Evolutionary conservation across 2,888 invertebrate species (phyloP).

Genomic region (Neocrepidodera transversa): DNA sequence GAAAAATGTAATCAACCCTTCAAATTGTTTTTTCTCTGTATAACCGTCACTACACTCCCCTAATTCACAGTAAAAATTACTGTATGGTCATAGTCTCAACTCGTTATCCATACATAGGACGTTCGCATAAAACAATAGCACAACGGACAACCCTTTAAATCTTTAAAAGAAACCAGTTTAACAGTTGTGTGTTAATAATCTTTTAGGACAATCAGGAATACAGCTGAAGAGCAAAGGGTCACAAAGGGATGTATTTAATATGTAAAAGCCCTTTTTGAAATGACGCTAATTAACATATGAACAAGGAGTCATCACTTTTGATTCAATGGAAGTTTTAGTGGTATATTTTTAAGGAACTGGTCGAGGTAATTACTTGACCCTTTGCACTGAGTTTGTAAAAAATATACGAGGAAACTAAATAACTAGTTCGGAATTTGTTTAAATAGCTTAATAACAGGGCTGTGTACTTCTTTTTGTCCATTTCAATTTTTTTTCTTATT

Average conservation of each 20-base stretch:
- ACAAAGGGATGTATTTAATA: slow-evolving; percentile 44
- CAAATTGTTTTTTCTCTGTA: slow-evolving; percentile 25
- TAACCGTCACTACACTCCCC: slow-evolving; percentile 21
- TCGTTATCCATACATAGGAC: slow-evolving; percentile 25
- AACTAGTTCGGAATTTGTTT: slow-evolving; percentile 4
- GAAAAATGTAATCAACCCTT: too few species aligned
- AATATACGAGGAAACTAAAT: background rate
- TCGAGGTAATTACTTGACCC: slow-evolving; percentile 27
- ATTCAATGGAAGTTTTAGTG: slow-evolving; percentile 17
- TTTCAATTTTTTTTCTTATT: too few species aligned
- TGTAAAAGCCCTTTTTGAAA: slow-evolving; percentile 43
- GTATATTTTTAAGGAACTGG: slow-evolving; percentile 18
- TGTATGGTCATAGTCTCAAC: slow-evolving; percentile 30
- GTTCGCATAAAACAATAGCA: slow-evolving; percentile 37
- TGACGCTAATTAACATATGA: slow-evolving; percentile 47
- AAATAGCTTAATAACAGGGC: slow-evolving; percentile 33
- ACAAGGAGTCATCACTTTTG: slow-evolving; percentile 22
- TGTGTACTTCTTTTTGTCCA: too few species aligned
- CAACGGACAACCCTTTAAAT: slow-evolving; percentile 38
- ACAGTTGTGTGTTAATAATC: slow-evolving; percentile 50
- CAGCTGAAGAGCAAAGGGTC: slow-evolving; percentile 43
- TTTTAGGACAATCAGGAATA: slow-evolving; percentile 42
- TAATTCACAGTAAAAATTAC: slow-evolving; percentile 20
- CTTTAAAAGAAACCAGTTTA: slow-evolving; percentile 43
- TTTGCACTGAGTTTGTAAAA: slow-evolving; percentile 12